phyloP scores from a whole-genome alignment of 1,140 invertebrate genomes.

The Vanessa tameamea region DNA sequence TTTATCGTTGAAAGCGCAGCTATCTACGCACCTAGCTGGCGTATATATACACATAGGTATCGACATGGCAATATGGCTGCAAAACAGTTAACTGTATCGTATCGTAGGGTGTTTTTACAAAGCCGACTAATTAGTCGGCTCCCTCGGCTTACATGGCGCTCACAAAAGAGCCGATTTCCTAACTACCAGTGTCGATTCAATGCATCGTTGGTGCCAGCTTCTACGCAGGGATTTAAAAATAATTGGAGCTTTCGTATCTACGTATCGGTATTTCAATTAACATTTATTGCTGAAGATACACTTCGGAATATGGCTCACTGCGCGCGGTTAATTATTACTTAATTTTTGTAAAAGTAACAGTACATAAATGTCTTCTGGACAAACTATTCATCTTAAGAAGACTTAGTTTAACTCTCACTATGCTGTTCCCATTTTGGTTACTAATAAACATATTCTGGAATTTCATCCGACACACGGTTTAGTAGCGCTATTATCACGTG shows the following conservation, averaged over 20 bases:
- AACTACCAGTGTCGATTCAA: conserved; percentile 36
- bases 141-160: conserved; percentile 32
- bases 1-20: not conserved
- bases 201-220: conserved; percentile 13
- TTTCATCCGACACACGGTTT: too few species aligned
- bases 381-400: too few species aligned
- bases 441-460: too few species aligned
- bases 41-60: conserved; percentile 8
- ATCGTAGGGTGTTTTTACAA: conserved; percentile 49
- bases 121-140: conserved; percentile 38
- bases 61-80: conserved; percentile 32
- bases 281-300: not conserved
- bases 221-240: conserved; percentile 23
- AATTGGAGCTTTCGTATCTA: conserved; percentile 11
- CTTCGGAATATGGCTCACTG: too few species aligned
- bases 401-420: too few species aligned
- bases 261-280: conserved; percentile 7
- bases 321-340: too few species aligned
- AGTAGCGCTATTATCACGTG: too few species aligned
- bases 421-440: too few species aligned
- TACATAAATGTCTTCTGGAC: too few species aligned
- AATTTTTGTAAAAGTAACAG: too few species aligned
- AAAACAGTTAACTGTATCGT: conserved; percentile 37
- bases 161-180: conserved; percentile 53
- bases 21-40: not conserved